phyloP scores from a whole-genome alignment of 2,797 vertebrate genomes.

The Bradypodion ventrale region DNA sequence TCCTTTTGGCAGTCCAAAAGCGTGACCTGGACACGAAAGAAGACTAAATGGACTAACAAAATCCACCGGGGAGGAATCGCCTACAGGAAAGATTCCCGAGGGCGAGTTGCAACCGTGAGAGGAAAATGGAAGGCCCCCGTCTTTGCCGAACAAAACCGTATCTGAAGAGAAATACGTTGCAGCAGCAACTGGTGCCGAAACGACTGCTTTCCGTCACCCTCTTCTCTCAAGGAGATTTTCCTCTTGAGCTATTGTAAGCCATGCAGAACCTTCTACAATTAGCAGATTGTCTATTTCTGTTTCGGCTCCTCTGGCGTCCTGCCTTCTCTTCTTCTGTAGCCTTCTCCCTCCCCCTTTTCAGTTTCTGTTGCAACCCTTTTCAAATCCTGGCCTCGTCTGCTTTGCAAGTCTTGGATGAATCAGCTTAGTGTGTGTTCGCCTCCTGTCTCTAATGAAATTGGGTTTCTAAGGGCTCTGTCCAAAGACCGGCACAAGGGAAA shows the following conservation, averaged over 20 bases:
- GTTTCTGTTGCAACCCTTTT: neutral
- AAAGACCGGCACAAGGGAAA: neutral
- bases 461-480: neutral
- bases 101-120: too few species aligned
- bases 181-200: too few species aligned
- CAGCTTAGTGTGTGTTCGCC: neutral
- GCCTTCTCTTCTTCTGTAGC: neutral
- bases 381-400: neutral
- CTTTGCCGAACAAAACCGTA: too few species aligned
- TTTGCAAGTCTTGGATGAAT: conserved; percentile 8
- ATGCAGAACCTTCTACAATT: neutral
- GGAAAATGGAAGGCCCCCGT: too few species aligned
- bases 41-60: too few species aligned
- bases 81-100: too few species aligned
- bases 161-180: too few species aligned
- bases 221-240: neutral
- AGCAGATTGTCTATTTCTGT: neutral
- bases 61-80: too few species aligned
- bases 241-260: neutral
- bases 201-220: too few species aligned
- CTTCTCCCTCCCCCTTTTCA: too few species aligned
- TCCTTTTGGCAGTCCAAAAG: too few species aligned
- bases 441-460: neutral
- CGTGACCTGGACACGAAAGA: too few species aligned
- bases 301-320: neutral